Evolutionary conservation across 2,797 vertebrate species (phyloP).

Genomic region (Philypnodon macrostomus): DNA sequence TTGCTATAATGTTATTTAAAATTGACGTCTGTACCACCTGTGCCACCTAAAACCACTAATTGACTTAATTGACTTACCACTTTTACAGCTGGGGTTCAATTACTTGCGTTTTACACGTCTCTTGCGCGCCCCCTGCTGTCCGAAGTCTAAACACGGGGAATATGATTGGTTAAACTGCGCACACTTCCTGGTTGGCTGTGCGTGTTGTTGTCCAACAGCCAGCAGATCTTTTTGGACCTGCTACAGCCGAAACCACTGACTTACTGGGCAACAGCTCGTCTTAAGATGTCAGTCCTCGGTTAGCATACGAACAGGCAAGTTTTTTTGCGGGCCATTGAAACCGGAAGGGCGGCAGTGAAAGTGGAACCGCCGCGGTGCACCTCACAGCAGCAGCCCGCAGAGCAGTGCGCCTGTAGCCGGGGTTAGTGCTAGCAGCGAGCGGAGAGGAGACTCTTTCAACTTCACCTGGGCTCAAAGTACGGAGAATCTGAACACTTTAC

Average conservation of each 20-base stretch:
- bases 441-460: conserved; percentile 9
- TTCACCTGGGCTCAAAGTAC: conserved; percentile 6
- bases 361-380: conserved; percentile 10
- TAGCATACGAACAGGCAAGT: not conserved
- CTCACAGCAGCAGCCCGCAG: conserved; percentile 12
- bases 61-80: no score
- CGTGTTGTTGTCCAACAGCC: conserved; percentile 26
- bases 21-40: no score
- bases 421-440: conserved; percentile 32
- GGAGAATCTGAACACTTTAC: conserved; percentile 4
- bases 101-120: no score
- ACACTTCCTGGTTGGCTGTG: conserved; percentile 65
- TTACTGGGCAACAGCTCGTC: not conserved
- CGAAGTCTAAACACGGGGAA: conserved; percentile 34
- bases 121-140: conserved; percentile 10
- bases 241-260: not conserved
- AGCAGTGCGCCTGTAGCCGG: conserved; percentile 40
- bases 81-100: no score
- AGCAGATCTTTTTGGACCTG: conserved; percentile 17
- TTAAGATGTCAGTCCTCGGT: not conserved
- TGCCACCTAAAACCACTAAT: no score
- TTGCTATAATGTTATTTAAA: no score
- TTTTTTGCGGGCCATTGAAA: conserved; percentile 10
- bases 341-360: conserved; percentile 8
- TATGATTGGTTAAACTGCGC: rapidly evolving